These are phyloP conservation scores for Darwinula stevensoni DNA, from an alignment of 2,888 invertebrate genomes.

Conservation along the genomic window DNA sequence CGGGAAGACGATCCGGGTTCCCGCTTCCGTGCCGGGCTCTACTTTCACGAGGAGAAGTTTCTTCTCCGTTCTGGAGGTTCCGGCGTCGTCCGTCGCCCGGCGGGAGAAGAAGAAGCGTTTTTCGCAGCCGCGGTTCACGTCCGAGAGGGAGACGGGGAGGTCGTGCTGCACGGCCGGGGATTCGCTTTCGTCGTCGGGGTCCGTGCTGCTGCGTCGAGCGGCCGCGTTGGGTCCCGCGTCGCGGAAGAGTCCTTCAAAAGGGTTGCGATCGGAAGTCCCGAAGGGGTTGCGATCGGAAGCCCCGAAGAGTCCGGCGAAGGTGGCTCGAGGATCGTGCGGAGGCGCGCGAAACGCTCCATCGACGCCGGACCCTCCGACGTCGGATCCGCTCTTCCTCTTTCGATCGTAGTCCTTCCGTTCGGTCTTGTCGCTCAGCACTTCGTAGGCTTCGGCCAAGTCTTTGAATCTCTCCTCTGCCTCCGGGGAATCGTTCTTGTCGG, in stretches of 20 bases:
- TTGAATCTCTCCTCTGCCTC: constrained; percentile 89
- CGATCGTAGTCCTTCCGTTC: constrained; percentile 82
- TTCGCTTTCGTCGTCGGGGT: constrained; percentile 28
- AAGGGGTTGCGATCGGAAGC: constrained; percentile 89
- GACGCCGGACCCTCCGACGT: constrained; percentile 17
- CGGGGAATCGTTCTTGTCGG: constrained; percentile 84
- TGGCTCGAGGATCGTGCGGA: constrained; percentile 79
- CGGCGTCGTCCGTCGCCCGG: constrained; percentile 45
- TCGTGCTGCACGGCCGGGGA: constrained; percentile 76
- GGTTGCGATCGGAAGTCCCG: constrained; percentile 50
- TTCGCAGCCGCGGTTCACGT: constrained; percentile 68
- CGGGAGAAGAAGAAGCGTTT: constrained; percentile 98
- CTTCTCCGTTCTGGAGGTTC: constrained; percentile 57
- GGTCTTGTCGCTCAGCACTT: constrained; percentile 81
- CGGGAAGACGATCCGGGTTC: constrained; percentile 91
- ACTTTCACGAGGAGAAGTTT: constrained; percentile 81
- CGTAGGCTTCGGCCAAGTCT: constrained; percentile 93
- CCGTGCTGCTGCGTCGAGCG: constrained; percentile 12
- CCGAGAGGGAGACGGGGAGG: constrained; percentile 68
- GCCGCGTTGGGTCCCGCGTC: constrained; percentile 23
- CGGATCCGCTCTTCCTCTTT: constrained; percentile 71
- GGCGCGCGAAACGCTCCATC: constrained; percentile 41
- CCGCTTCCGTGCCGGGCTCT: constrained; percentile 93
- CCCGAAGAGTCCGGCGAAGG: constrained; percentile 92
- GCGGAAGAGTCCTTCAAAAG: too few relatives aligned